These are phyloP conservation scores for Nannoperca obscura DNA, from an alignment of 2,797 vertebrate species.

Conservation along the genomic window DNA sequence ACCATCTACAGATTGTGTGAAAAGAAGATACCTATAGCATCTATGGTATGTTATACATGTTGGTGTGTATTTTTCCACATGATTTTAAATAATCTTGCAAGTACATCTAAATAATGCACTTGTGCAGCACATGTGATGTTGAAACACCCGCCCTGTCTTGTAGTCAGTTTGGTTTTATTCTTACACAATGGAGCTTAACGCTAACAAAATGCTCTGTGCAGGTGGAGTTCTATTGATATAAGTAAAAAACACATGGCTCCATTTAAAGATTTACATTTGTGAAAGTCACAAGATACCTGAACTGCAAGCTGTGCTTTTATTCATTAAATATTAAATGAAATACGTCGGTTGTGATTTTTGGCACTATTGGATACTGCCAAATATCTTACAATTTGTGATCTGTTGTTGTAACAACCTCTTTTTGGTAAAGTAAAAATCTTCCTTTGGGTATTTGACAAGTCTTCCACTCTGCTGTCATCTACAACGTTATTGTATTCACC, in stretches of 20 bases:
- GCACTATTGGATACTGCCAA: not conserved
- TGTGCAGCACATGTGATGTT: not conserved
- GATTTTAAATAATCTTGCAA: not conserved
- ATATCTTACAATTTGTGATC: conserved; percentile 21
- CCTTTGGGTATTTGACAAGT: conserved; percentile 31
- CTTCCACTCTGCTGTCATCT: conserved; percentile 15
- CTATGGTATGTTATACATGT: not conserved
- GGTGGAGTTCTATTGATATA: not conserved
- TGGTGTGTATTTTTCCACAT: not conserved
- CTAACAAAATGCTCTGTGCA: not conserved
- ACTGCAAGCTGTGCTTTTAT: conserved; percentile 16
- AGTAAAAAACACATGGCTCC: not conserved
- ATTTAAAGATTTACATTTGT: conserved; percentile 3
- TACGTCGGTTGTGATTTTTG: not conserved
- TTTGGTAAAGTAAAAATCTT: conserved; percentile 22
- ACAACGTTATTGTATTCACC: conserved; percentile 1
- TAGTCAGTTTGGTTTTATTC: conserved; percentile 11
- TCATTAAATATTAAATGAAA: conserved; percentile 7
- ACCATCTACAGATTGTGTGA: conserved; percentile 9
- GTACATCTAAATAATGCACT: not conserved
- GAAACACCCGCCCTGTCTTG: not conserved
- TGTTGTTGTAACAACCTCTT: conserved; percentile 17
- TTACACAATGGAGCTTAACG: not conserved
- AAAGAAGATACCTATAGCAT: not conserved
- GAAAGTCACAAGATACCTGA: not conserved